Conservation (phyloP, 2,888 invertebrate species). For the Gastracanthus pulcherrimus region DNA sequence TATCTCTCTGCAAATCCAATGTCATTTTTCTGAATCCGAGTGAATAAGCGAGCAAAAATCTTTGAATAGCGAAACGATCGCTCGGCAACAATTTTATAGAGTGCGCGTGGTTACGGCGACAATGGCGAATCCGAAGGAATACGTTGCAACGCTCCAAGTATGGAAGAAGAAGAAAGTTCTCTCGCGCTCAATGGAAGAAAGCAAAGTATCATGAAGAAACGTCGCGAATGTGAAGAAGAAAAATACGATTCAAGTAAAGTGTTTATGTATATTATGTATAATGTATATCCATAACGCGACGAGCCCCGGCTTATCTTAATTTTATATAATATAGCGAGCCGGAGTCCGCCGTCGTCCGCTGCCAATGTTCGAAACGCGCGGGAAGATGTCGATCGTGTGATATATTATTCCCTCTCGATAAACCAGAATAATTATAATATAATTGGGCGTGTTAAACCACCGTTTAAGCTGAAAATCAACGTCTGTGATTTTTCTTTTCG, state of each 20-base stretch:
- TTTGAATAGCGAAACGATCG: too few relatives aligned
- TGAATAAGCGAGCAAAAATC: too few relatives aligned
- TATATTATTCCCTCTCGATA: too few relatives aligned
- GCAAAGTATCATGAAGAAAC: too few relatives aligned
- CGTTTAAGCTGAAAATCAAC: slow-evolving; percentile 55
- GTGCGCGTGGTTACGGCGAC: too few relatives aligned
- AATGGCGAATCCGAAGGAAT: too few relatives aligned
- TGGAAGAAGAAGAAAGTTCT: not conserved
- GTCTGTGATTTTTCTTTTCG: slow-evolving; percentile 17
- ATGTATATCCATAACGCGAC: not conserved
- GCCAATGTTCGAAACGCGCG: not conserved
- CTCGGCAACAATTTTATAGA: too few relatives aligned
- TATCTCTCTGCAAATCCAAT: too few relatives aligned
- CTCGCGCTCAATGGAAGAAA: slow-evolving; percentile 18
- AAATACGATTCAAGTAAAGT: not conserved
- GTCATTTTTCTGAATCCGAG: too few relatives aligned
- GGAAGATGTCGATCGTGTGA: too few relatives aligned
- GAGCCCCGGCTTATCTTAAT: slow-evolving; percentile 67
- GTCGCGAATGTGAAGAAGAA: not conserved
- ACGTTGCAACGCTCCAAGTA: not conserved
- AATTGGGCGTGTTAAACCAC: too few relatives aligned
- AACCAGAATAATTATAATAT: too few relatives aligned
- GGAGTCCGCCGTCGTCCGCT: slow-evolving; percentile 48
- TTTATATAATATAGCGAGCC: slow-evolving; percentile 70
- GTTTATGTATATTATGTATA: not conserved